Evolutionary conservation across 2,797 vertebrate species (phyloP).

Genomic region (Huso huso): DNA sequence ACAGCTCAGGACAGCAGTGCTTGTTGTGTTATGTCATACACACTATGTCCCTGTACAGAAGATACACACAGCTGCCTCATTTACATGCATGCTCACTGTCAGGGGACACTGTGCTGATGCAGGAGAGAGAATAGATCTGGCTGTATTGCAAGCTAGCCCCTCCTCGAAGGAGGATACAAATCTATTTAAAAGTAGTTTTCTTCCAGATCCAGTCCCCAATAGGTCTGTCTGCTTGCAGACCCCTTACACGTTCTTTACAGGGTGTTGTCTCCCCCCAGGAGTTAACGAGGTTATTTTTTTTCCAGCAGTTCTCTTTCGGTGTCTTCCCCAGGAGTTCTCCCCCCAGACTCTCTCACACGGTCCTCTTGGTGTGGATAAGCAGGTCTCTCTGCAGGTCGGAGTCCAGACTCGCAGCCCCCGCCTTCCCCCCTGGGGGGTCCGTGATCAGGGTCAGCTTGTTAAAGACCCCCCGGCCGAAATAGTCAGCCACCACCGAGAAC

Average conservation of each 20-base stretch:
- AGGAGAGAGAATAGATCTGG: too few relatives aligned
- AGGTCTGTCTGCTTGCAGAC: neutral
- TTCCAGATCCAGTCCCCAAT: neutral
- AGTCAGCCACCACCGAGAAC: conserved; percentile 91
- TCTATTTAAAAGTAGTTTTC: neutral
- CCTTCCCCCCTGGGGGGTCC: conserved; percentile 70
- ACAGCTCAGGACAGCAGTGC: too few relatives aligned
- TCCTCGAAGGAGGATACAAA: too few relatives aligned
- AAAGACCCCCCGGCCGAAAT: conserved; percentile 91
- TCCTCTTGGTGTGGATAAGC: conserved; percentile 77
- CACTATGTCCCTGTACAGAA: too few relatives aligned
- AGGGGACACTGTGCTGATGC: too few relatives aligned
- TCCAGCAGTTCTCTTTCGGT: too few relatives aligned
- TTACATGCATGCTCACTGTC: too few relatives aligned
- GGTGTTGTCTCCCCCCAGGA: neutral
- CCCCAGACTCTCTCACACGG: conserved; percentile 48
- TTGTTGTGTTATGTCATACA: too few relatives aligned
- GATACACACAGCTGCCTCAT: too few relatives aligned
- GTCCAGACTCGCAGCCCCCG: conserved; percentile 55
- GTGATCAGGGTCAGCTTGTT: conserved; percentile 94
- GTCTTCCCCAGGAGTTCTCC: neutral
- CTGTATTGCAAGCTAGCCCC: too few relatives aligned
- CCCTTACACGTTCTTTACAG: neutral
- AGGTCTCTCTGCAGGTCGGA: conserved; percentile 80
- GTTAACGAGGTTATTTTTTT: too few relatives aligned